Evolutionary conservation across 2,113 vertebrate species (phyloP).

Genomic region (Tichodroma muraria): DNA sequence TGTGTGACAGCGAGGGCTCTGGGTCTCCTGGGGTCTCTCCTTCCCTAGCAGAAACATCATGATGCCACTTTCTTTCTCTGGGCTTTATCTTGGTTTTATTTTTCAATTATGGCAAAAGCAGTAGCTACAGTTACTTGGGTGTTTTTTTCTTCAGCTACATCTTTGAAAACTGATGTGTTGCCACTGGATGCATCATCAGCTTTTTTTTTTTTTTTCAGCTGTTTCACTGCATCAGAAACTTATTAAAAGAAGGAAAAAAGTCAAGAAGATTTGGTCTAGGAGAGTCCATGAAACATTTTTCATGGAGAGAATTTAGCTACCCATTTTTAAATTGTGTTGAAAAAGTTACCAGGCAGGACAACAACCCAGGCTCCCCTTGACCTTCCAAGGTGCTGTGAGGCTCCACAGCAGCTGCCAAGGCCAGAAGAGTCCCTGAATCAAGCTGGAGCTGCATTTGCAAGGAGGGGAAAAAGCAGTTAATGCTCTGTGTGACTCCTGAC

Average conservation of each 20-base stretch:
- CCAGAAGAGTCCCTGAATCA: not conserved
- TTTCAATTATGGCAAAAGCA: not conserved
- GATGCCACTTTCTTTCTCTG: not conserved
- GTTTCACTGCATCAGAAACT: not conserved
- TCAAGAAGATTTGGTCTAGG: not conserved
- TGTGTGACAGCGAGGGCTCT: accelerated
- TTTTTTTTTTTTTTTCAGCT: not conserved
- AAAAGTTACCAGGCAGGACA: not conserved
- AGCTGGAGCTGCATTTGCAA: not conserved
- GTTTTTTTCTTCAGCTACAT: not conserved
- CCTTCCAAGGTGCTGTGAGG: not conserved
- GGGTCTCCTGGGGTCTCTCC: not conserved
- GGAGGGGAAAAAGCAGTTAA: not conserved
- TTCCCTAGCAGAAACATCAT: not conserved
- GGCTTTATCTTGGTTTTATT: not conserved
- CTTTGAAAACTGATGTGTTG: not conserved
- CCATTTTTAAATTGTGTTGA: not conserved
- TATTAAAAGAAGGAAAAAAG: not conserved
- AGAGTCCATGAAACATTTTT: not conserved
- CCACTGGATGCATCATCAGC: not conserved
- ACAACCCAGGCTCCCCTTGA: not conserved
- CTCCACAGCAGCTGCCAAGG: not conserved
- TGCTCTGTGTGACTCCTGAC: not conserved
- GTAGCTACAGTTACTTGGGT: not conserved
- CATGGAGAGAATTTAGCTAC: not conserved